Evolutionary conservation across 2,888 invertebrate genomes (phyloP).

Genomic region (Slavum lentiscoides): DNA sequence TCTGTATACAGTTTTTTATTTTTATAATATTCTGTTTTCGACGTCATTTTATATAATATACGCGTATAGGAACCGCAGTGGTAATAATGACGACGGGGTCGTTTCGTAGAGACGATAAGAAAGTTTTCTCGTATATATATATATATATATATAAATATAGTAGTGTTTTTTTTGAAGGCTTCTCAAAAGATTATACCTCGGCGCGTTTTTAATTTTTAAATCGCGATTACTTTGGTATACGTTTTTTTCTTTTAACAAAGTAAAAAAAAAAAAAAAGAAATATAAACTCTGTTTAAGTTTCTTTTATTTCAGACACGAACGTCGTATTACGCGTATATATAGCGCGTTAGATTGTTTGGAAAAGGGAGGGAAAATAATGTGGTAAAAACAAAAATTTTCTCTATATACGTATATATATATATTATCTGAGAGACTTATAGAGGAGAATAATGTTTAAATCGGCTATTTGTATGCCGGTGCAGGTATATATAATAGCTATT

Average conservation of each 20-base stretch:
- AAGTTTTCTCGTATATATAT: background rate
- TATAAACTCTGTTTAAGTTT: constrained; percentile 11
- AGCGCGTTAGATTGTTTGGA: constrained; percentile 25
- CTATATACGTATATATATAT: too few relatives aligned
- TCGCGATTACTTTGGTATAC: background rate
- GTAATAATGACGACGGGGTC: background rate
- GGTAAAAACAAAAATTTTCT: constrained; percentile 36
- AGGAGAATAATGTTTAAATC: constrained; percentile 35
- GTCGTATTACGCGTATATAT: background rate
- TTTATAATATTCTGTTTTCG: background rate
- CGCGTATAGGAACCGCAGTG: background rate
- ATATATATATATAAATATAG: too few relatives aligned
- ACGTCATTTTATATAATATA: background rate
- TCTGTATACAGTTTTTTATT: background rate
- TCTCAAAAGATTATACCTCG: background rate
- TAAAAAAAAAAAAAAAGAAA: constrained; percentile 20
- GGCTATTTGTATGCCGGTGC: constrained; percentile 48
- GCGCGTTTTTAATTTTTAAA: constrained; percentile 29
- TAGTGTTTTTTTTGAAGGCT: background rate
- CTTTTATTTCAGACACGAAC: constrained; percentile 46
- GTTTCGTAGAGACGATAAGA: background rate
- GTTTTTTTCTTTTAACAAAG: background rate
- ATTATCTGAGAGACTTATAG: background rate
- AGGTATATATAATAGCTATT: constrained; percentile 18
- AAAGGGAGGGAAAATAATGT: constrained; percentile 15